Evolutionary conservation across 1,140 invertebrate species (phyloP).

Genomic region (Eupristina koningsbergeri): DNA sequence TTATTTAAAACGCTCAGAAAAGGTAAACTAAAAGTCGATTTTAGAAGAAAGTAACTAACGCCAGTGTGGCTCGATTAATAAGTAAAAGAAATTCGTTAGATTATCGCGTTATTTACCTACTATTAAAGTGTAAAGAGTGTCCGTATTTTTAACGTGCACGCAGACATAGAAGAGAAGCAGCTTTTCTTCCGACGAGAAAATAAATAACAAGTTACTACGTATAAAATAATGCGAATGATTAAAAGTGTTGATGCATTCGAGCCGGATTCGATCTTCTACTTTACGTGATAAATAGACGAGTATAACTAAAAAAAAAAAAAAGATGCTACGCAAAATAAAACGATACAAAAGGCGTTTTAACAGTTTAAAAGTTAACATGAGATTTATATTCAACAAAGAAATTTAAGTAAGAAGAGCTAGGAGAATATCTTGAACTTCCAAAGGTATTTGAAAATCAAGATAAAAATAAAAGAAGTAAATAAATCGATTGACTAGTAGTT

Average conservation of each 20-base stretch:
- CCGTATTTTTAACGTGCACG: conserved; percentile 44
- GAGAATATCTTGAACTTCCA: conserved; percentile 44
- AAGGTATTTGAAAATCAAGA: conserved; percentile 27
- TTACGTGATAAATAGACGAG: conserved; percentile 43
- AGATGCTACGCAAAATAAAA: conserved; percentile 33
- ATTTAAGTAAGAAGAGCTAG: conserved; percentile 38
- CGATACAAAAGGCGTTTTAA: conserved; percentile 34
- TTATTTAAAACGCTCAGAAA: conserved; percentile 54
- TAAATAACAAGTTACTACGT: conserved; percentile 41
- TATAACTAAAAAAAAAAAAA: conserved; percentile 40
- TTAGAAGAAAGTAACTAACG: conserved; percentile 31
- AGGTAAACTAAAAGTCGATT: conserved; percentile 34
- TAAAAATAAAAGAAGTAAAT: conserved; percentile 20
- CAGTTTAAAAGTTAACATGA: conserved; percentile 14
- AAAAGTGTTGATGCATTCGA: conserved; percentile 37
- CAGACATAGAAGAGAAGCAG: conserved; percentile 38
- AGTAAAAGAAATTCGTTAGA: conserved; percentile 25
- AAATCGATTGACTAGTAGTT: conserved; percentile 16
- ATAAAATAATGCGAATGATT: conserved; percentile 41
- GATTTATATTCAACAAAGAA: conserved; percentile 39
- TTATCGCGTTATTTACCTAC: conserved; percentile 34
- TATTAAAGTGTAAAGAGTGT: conserved; percentile 45
- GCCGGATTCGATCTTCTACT: conserved; percentile 48
- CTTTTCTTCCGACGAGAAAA: conserved; percentile 47
- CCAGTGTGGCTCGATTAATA: conserved; percentile 33